Evolutionary conservation across 2,797 vertebrate genomes (phyloP), one percentile per base, ranked within the genome.

Genomic region (Todus mexicanus): DNA sequence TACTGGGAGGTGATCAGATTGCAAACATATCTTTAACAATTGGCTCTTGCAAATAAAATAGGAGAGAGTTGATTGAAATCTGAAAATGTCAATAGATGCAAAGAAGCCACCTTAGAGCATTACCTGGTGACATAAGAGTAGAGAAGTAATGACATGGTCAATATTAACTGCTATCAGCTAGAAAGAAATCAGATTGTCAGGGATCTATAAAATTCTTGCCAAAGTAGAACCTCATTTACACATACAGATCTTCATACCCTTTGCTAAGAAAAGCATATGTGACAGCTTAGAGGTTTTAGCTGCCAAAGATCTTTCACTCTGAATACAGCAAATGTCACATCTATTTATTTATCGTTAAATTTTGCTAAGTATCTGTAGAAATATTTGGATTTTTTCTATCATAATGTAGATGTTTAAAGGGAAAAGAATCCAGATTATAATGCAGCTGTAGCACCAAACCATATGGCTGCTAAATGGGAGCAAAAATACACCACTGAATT

Each of bases 221-320:
- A 98, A 97, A 97, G 95, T 93, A 97, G 96, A 97, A 96, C 97
- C 97, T 97, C 97, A 97, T 98, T 97, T 97, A 95, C 97, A 97
- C 97, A 97, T 97, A 97, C 97, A 97, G 97, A 95, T 97, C 97
- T 97, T 98, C 95, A 95, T 98, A 97, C 95, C 96, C 97, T 97
- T 97, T 97, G 93, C 97, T 97, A 97, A 97, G 97, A 97, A 97
- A 97, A 98, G 96, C 94, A 96, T 97, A 93, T 98, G 97, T 97
- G 97, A 97, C 96, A 97, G 97, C 97, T 98, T 97, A 97, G 96
- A 95, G 97, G 96, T 97, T 97, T 98, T 95, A 97, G 95, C 97
- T 98, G 97, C 97, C 97, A 98, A 97, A 97, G 97, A 97, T 98
- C 97, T 97, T 98, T 98, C 97, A 97, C 97, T 98, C 97, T 97